These are phyloP conservation scores for Botrylloides violaceus DNA, from an alignment of 23 tunicate genomes.

Conservation along the genomic window DNA sequence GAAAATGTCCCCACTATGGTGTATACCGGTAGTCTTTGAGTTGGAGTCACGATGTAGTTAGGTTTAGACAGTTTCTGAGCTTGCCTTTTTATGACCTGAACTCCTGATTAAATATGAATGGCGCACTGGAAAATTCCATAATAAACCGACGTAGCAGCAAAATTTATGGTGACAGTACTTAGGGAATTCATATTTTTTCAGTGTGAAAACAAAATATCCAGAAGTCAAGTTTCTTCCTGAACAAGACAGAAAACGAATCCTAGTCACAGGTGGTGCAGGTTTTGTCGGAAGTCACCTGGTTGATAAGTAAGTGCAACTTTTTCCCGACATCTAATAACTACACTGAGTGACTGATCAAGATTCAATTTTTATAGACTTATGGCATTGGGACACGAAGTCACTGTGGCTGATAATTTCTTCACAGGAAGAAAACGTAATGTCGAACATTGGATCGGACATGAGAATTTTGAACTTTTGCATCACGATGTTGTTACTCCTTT, in stretches of 20 bases:
- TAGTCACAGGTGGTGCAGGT: slow-evolving; percentile 96
- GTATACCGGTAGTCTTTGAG: no score
- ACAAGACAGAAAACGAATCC: slow-evolving; percentile 78
- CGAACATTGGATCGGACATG: slow-evolving; percentile 97
- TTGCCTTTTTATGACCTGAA: no score
- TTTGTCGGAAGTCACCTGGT: slow-evolving; percentile 97
- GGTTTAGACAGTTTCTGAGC: no score
- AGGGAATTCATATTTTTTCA: no score
- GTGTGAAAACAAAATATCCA: slow-evolving; percentile 31
- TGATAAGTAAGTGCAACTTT: slow-evolving; percentile 28
- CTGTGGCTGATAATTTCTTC: slow-evolving; percentile 89
- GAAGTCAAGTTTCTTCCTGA: slow-evolving; percentile 70
- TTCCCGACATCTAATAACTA: no score
- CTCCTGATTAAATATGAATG: no score
- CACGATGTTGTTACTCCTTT: slow-evolving; percentile 84
- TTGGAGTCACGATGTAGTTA: no score
- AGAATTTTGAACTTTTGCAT: slow-evolving; percentile 83
- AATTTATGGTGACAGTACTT: no score
- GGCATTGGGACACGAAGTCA: slow-evolving; percentile 86
- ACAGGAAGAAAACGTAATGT: slow-evolving; percentile 93
- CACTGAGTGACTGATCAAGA: background rate
- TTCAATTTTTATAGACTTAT: slow-evolving; percentile 26
- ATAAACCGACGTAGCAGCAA: no score
- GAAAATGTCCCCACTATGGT: no score
- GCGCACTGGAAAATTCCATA: no score